These are phyloP conservation scores for Myiotriccus ornatus DNA, from an alignment of 2,797 vertebrate genomes.

Conservation along the genomic window DNA sequence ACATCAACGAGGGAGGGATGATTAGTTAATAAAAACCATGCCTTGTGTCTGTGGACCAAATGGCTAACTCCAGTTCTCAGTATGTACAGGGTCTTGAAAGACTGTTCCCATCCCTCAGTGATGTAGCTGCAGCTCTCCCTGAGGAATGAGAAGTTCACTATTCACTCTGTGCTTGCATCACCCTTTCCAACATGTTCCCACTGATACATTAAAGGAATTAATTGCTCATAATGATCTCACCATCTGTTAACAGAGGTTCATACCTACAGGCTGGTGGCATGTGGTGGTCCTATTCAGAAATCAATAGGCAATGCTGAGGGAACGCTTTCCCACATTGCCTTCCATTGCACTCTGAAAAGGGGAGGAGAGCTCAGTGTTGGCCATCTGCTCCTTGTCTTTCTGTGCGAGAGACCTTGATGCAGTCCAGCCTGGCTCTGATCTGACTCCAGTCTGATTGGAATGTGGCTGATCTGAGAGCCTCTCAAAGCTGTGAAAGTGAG, in stretches of 20 bases:
- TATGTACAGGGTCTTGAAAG: constrained; percentile 71
- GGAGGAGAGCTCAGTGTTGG: constrained; percentile 88
- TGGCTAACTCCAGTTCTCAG: constrained; percentile 75
- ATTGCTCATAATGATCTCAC: constrained; percentile 99
- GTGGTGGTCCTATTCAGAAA: constrained; percentile 89
- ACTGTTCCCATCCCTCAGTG: constrained; percentile 79
- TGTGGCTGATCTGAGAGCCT: constrained; percentile 88
- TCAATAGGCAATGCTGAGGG: constrained; percentile 80
- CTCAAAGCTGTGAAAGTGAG: constrained; percentile 86
- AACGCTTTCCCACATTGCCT: constrained; percentile 84
- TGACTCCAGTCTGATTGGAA: constrained; percentile 90
- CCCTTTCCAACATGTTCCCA: constrained; percentile 92
- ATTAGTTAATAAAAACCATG: constrained; percentile 75
- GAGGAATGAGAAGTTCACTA: constrained; percentile 77
- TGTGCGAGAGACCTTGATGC: constrained; percentile 85
- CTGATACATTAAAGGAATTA: constrained; percentile 98
- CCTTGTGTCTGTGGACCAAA: constrained; percentile 67
- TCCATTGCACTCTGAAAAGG: constrained; percentile 88
- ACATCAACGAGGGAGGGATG: constrained; percentile 62
- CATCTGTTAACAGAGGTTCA: constrained; percentile 95
- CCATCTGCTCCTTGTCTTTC: constrained; percentile 99
- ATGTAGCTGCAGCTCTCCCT: constrained; percentile 70
- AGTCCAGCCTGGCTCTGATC: constrained; percentile 89
- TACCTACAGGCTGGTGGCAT: constrained; percentile 93
- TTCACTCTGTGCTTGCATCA: constrained; percentile 83